Conservation (phyloP, 2,797 vertebrate genomes). For the Cyprinella venusta region DNA sequence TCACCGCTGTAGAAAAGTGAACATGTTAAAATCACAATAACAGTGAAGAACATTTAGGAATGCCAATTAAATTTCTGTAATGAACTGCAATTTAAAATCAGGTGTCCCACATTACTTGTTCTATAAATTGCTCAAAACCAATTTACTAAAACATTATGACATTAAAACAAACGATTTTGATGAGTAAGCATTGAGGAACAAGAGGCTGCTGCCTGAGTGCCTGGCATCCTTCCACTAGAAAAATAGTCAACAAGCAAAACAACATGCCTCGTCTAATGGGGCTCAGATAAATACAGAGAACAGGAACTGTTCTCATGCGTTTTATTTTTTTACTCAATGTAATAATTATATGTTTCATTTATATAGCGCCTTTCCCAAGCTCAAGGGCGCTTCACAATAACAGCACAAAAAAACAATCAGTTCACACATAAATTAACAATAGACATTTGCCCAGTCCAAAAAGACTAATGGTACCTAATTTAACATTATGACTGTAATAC, state of each 20-base stretch:
- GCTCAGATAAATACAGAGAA: not conserved
- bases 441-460: no score
- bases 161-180: not conserved
- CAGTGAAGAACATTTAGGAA: not conserved
- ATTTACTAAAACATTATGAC: not conserved
- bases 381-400: no score
- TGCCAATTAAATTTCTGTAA: not conserved
- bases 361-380: no score
- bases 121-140: not conserved
- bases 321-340: no score
- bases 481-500: no score
- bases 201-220: not conserved
- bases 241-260: not conserved
- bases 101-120: not conserved
- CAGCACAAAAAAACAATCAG: no score
- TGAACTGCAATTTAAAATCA: not conserved
- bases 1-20: conserved; percentile 65
- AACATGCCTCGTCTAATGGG: not conserved
- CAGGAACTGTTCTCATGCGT: no score
- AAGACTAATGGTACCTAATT: no score
- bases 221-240: not conserved
- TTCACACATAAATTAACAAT: no score
- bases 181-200: not conserved
- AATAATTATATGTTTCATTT: no score
- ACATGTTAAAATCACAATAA: not conserved